Evolutionary conservation across 2,113 vertebrate genomes (phyloP).

Genomic region (Willisornis vidua): DNA sequence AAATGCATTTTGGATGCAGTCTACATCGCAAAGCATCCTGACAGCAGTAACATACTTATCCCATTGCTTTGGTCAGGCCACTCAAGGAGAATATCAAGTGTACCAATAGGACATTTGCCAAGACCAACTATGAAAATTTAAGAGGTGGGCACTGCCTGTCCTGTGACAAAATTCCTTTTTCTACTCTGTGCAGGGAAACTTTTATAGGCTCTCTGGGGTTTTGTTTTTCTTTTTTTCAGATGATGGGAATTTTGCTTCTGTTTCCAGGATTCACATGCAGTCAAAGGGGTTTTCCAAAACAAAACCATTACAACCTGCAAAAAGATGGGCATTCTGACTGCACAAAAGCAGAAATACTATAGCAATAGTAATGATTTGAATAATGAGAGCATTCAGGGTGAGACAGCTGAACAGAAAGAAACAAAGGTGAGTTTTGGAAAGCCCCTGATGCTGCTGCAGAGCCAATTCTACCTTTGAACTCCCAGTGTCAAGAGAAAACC

Average conservation of each 20-base stretch:
- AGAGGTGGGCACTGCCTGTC: not conserved
- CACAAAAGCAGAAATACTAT: not conserved
- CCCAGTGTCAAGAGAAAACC: rapidly evolving
- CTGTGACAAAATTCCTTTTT: not conserved
- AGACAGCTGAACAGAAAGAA: not conserved
- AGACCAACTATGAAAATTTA: not conserved
- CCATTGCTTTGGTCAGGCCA: not conserved
- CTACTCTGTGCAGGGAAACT: not conserved
- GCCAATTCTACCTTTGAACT: not conserved
- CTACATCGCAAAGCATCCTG: not conserved
- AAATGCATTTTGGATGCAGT: conserved; percentile 3
- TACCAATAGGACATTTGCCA: not conserved
- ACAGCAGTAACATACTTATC: not conserved
- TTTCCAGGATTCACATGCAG: not conserved
- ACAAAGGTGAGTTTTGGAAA: not conserved
- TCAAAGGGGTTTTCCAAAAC: not conserved
- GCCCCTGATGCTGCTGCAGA: not conserved
- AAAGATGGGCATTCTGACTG: not conserved
- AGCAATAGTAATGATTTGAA: not conserved
- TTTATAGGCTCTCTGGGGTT: not conserved
- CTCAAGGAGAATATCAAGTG: not conserved
- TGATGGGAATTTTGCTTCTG: not conserved
- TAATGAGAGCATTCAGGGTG: not conserved
- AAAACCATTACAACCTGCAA: not conserved
- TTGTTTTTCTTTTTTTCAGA: not conserved